Conservation (phyloP, 1,140 invertebrate species). For the Caerostris extrusa region DNA sequence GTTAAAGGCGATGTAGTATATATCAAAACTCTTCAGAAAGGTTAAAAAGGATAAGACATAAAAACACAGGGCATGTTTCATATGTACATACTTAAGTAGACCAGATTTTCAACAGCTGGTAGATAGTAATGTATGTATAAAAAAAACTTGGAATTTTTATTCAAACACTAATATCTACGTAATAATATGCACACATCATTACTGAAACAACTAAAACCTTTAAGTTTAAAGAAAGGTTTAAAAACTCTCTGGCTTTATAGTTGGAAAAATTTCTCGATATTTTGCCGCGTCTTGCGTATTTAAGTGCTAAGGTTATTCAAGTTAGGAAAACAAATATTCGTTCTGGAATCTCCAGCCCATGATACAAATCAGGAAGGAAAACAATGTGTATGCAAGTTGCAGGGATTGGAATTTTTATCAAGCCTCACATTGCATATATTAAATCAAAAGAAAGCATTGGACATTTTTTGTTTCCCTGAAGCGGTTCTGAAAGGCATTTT, state of each 20-base stretch:
- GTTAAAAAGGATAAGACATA: background rate
- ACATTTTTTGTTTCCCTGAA: background rate
- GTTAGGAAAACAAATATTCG: background rate
- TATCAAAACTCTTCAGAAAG: background rate
- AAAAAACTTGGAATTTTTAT: background rate
- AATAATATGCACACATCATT: background rate
- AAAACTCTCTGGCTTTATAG: background rate
- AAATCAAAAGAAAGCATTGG: background rate
- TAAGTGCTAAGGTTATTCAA: background rate
- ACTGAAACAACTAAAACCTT: background rate
- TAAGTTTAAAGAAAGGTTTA: background rate
- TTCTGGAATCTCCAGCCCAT: background rate
- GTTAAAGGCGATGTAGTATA: background rate
- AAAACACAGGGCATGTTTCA: background rate
- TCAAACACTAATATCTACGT: background rate
- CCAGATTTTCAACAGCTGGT: background rate
- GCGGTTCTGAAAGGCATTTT: background rate
- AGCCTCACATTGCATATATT: background rate
- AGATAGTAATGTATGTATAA: background rate
- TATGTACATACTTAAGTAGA: background rate
- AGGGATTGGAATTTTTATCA: background rate
- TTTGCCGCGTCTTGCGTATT: background rate
- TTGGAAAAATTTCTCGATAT: background rate
- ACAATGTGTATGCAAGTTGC: constrained; percentile 25
- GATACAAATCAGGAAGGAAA: background rate